These are phyloP conservation scores for Mercenaria mercenaria DNA, from an alignment of 1,140 invertebrate species.

Conservation along the genomic window DNA sequence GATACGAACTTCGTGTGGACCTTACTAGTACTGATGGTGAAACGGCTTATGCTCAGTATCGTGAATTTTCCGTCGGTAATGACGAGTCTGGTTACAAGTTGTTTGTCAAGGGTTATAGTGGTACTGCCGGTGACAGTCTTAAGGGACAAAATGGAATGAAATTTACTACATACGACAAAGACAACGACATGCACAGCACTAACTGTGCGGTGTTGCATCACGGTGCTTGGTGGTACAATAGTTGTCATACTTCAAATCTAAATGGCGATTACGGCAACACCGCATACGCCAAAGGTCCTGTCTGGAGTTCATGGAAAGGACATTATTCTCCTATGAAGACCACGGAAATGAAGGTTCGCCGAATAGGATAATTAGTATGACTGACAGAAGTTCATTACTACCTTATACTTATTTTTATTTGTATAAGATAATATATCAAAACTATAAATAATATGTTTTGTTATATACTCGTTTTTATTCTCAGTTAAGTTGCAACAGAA, in stretches of 20 bases:
- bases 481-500: too few species aligned
- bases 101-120: background rate
- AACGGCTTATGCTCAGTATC: constrained; percentile 36
- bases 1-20: too few species aligned
- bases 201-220: constrained; percentile 41
- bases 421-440: too few species aligned
- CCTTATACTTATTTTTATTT: too few species aligned
- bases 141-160: background rate
- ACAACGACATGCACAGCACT: background rate
- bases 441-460: too few species aligned
- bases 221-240: too few species aligned
- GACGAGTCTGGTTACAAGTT: background rate
- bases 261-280: constrained; percentile 58
- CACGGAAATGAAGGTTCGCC: constrained; percentile 37
- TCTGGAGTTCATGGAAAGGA: background rate
- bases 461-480: too few species aligned
- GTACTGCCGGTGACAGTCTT: constrained; percentile 13
- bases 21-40: too few species aligned
- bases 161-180: constrained; percentile 50
- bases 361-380: background rate
- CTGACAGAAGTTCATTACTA: too few species aligned
- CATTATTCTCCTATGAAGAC: background rate
- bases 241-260: constrained; percentile 43
- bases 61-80: background rate
- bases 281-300: background rate